These are phyloP conservation scores for Chanos chanos DNA, from an alignment of 2,797 vertebrate genomes.

Conservation along the genomic window DNA sequence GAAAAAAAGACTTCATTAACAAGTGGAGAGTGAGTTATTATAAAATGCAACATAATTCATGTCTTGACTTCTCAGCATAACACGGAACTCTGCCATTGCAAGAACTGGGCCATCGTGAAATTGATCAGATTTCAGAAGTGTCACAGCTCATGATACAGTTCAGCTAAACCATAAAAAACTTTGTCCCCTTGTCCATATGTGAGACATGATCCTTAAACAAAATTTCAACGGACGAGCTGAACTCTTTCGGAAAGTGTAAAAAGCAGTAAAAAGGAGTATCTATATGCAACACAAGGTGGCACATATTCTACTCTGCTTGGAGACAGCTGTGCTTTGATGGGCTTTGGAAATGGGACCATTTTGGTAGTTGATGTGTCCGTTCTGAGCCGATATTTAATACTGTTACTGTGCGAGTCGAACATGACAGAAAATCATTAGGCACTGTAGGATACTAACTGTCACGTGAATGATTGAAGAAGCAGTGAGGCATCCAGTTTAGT, in stretches of 20 bases:
- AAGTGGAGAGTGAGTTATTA: too few relatives aligned
- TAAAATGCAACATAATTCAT: too few relatives aligned
- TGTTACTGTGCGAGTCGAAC: conserved; percentile 63
- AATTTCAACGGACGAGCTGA: not conserved
- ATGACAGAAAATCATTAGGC: conserved; percentile 82
- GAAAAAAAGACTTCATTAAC: too few relatives aligned
- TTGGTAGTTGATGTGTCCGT: conserved; percentile 68
- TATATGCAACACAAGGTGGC: conserved; percentile 30
- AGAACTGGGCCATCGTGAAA: too few relatives aligned
- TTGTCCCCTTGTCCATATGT: too few relatives aligned
- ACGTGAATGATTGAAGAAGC: conserved; percentile 77
- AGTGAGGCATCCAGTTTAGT: conserved; percentile 68
- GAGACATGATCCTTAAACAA: too few relatives aligned
- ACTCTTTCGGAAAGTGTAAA: not conserved
- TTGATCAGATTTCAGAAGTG: not conserved
- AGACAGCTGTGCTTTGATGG: conserved; percentile 47
- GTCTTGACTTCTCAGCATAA: too few relatives aligned
- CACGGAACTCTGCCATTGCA: too few relatives aligned
- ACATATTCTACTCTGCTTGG: conserved; percentile 51
- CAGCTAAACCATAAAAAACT: not conserved
- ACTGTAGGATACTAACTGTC: conserved; percentile 74
- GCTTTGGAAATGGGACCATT: conserved; percentile 58
- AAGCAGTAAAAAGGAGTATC: conserved; percentile 41
- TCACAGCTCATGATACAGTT: not conserved
- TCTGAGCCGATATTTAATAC: conserved; percentile 72